These are phyloP conservation scores for Echeneis naucrates DNA, from an alignment of 2,797 vertebrate species.

Conservation along the genomic window DNA sequence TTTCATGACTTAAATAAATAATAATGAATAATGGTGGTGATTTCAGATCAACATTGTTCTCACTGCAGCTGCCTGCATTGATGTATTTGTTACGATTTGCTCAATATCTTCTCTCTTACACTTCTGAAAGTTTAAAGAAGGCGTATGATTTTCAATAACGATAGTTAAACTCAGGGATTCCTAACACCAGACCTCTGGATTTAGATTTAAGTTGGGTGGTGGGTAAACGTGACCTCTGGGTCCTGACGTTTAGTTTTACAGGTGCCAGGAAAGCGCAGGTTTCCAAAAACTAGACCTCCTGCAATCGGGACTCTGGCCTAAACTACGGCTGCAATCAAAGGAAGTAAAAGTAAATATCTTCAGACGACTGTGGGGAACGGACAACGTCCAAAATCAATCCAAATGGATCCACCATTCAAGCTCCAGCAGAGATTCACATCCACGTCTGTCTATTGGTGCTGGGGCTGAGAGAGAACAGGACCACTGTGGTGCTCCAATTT, in stretches of 20 bases:
- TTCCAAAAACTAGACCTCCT: constrained; percentile 15
- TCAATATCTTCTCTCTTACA: no score
- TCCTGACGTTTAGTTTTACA: background rate
- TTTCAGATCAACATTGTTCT: background rate
- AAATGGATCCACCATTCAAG: constrained; percentile 17
- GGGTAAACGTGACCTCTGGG: background rate
- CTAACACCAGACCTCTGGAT: background rate
- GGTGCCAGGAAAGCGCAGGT: background rate
- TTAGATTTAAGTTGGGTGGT: background rate
- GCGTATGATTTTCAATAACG: background rate
- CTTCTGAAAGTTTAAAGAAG: no score
- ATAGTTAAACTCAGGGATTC: background rate
- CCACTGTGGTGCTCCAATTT: background rate
- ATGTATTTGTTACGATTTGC: no score
- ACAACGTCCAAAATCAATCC: constrained; percentile 21
- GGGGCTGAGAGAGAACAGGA: background rate
- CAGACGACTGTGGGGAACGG: background rate
- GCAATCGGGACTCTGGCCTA: constrained; percentile 34
- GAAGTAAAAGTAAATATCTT: constrained; percentile 19
- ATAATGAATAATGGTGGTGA: no score
- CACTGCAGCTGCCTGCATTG: no score
- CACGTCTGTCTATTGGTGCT: constrained; percentile 25
- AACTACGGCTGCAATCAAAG: constrained; percentile 27
- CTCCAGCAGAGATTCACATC: constrained; percentile 9
- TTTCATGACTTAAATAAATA: background rate